Evolutionary conservation across 2,888 invertebrate species (phyloP).

Genomic region (Dichetophora obliterata): DNA sequence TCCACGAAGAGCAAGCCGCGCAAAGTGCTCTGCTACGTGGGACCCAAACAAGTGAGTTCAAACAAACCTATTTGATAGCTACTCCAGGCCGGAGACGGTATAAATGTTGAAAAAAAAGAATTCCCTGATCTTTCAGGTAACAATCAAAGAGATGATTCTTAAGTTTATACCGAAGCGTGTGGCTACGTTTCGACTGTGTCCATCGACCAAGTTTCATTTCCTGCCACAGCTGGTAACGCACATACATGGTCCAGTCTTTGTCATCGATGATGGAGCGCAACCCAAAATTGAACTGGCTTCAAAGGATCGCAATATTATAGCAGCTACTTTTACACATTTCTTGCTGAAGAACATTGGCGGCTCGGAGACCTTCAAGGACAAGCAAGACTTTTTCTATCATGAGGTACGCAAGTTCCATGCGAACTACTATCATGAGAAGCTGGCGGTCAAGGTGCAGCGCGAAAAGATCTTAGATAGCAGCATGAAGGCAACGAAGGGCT

Average conservation of each 20-base stretch:
- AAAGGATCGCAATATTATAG: constrained; percentile 89
- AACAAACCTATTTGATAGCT: background rate
- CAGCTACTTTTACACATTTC: constrained; percentile 92
- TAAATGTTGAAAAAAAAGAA: constrained; percentile 59
- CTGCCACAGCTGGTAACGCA: constrained; percentile 68
- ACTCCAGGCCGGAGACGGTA: background rate
- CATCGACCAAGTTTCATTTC: constrained; percentile 90
- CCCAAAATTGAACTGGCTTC: constrained; percentile 86
- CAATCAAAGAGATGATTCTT: constrained; percentile 91
- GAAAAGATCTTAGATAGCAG: constrained; percentile 85
- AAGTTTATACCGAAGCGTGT: constrained; percentile 94
- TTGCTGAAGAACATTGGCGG: constrained; percentile 94
- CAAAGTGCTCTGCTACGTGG: constrained; percentile 90
- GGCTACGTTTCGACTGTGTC: constrained; percentile 91
- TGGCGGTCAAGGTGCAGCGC: constrained; percentile 84
- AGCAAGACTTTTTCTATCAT: constrained; percentile 84
- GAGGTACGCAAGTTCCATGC: constrained; percentile 88
- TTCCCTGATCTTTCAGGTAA: constrained; percentile 73
- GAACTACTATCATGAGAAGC: constrained; percentile 88
- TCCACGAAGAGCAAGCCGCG: constrained; percentile 77
- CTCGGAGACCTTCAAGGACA: constrained; percentile 92
- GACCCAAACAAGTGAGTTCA: constrained; percentile 81
- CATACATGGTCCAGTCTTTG: constrained; percentile 76
- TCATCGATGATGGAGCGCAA: constrained; percentile 92
- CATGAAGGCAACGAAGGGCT: constrained; percentile 88